Base-by-base conservation (phyloP, 2,797 vertebrate species). In the Sebastolobus alascanus region DNA sequence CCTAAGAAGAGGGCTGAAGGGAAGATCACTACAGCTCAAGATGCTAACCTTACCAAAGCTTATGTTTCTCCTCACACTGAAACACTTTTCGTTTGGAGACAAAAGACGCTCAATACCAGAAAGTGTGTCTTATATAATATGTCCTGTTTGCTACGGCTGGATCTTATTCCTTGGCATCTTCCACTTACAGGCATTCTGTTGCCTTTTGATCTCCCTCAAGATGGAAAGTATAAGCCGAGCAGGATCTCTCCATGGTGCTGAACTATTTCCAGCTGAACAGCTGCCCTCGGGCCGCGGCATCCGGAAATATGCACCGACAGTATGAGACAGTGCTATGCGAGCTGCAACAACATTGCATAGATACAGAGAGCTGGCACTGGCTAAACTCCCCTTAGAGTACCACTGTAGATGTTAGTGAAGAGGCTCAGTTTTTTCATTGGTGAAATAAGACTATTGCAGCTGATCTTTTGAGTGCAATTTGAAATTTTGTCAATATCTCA, bases 191-290 rank as follows among this genome's bases (percentile, higher is more conserved):
- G 83, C 85, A 75, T 86, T 89, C 79, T 80, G 80, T 75, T 88
- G 81, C 84, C 82, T 89, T 89, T 89, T 93, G 90, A 93, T 92
- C 86, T 74, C 67, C 68, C 77, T 85, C 70, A 83, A 83, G 83
- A 92, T 84, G 77, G 86, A 85, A 78, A 90, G 83, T 89, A 80
- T 68, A 76, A 87, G 87, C 83, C 12, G 72, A 90, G 77, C 79
- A 8, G 90, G 85, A 91, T 79, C 90, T 93, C 92, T 94, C 91
- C 86, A 31, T 90, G 91, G 89, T 90, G 84, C 92, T 92, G 91
- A 93, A 94, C 84, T 91, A 90, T 91, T 93, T 93, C 89, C 85
- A 88, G 90, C 86, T 75, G 60, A 89, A 88, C 68, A 83, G 84
- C 82, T 89, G 84, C 84, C 90, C 88, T 75, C 63, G 56, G 90